A percentile compares a stretch with the other conserved stretches of the same genome.
Conservation (phyloP, 2,888 invertebrate species). For the Thereva unica region DNA sequence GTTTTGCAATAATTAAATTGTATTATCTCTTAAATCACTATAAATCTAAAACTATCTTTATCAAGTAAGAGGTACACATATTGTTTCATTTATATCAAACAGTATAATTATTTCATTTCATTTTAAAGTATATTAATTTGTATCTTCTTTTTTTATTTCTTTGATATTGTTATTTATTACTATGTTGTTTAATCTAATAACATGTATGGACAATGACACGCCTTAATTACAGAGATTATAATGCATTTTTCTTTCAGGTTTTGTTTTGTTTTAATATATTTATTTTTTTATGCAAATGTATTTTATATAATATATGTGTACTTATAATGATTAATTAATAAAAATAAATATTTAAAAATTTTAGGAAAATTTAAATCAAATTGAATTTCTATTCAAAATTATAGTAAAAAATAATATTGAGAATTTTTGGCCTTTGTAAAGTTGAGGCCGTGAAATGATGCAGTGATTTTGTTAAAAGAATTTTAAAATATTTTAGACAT, state of each 20-base stretch:
- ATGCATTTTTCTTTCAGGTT: slow-evolving; percentile 9
- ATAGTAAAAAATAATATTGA: too few species aligned
- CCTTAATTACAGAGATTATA: slow-evolving; percentile 31
- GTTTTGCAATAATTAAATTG: background rate
- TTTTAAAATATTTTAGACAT: slow-evolving; percentile 2
- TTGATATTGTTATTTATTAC: slow-evolving; percentile 16
- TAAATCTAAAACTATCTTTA: background rate
- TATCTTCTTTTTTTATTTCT: slow-evolving; percentile 17
- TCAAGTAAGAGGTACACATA: slow-evolving; percentile 10
- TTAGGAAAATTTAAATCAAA: too few species aligned
- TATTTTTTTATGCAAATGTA: too few species aligned
- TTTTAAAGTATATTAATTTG: background rate
- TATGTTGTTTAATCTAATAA: slow-evolving; percentile 39
- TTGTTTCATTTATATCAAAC: slow-evolving; percentile 39
- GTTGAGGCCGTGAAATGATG: too few species aligned
- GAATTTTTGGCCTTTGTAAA: too few species aligned
- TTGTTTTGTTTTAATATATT: background rate
- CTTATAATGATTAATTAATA: too few species aligned
- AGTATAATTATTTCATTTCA: slow-evolving; percentile 31
- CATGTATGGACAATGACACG: slow-evolving; percentile 43
- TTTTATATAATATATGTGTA: background rate
- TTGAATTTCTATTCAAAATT: too few species aligned
- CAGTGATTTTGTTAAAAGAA: background rate
- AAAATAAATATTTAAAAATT: too few species aligned
- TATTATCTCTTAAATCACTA: background rate